Percentiles rank a stretch among this genome's conserved stretches.
phyloP scores from a whole-genome alignment of 1,140 invertebrate species.

The Gryon sp. region DNA sequence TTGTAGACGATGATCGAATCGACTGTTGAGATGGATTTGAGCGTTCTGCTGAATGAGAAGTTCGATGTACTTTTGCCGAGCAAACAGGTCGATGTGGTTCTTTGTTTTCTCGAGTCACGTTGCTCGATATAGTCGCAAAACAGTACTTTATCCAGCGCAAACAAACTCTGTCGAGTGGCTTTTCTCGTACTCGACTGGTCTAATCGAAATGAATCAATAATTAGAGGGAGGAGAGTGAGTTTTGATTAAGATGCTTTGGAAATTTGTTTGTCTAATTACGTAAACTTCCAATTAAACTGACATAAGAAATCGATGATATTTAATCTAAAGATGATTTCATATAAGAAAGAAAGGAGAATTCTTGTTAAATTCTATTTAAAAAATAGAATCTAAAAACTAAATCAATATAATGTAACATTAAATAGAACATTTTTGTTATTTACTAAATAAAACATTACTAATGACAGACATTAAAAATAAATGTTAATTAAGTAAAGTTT shows the following conservation, averaged over 20 bases:
- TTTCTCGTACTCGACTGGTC: constrained; percentile 18
- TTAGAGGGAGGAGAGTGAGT: constrained; percentile 11
- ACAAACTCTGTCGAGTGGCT: constrained; percentile 30
- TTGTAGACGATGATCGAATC: too few relatives aligned
- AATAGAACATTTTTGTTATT: too few relatives aligned
- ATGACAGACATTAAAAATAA: too few relatives aligned
- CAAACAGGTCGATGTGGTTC: constrained; percentile 46
- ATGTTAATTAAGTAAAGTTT: too few relatives aligned
- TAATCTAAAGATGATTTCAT: too few relatives aligned
- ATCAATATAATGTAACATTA: too few relatives aligned
- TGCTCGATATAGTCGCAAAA: constrained; percentile 25
- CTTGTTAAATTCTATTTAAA: too few relatives aligned
- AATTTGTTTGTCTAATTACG: constrained; percentile 14
- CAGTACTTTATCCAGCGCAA: constrained; percentile 33
- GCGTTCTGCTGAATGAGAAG: constrained; percentile 1
- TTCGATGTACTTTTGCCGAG: constrained; percentile 32
- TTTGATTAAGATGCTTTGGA: constrained; percentile 34
- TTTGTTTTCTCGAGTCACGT: constrained; percentile 45
- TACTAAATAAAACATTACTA: too few relatives aligned
- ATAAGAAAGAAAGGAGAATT: too few relatives aligned
- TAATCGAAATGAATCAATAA: constrained; percentile 46
- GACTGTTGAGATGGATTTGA: neutral
- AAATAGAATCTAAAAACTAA: too few relatives aligned
- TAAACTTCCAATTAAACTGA: too few relatives aligned
- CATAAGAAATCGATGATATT: too few relatives aligned